Evolutionary conservation across 2,113 vertebrate species (phyloP).

Genomic region (Canis aureus): DNA sequence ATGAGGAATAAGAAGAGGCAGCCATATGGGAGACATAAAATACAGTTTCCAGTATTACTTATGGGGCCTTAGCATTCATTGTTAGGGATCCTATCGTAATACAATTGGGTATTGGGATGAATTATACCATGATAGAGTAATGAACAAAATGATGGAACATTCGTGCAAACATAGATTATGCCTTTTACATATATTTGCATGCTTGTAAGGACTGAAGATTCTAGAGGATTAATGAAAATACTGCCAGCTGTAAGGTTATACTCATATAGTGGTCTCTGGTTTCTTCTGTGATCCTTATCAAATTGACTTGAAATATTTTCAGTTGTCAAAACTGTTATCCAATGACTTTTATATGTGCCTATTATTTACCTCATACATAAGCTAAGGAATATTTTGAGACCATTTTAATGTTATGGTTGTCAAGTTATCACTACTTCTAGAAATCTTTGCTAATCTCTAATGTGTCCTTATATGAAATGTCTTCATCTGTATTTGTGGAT

Average conservation of each 20-base stretch:
- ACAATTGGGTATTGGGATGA: neutral
- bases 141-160: neutral
- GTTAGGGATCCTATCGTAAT: neutral
- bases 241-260: neutral
- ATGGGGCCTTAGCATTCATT: neutral
- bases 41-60: neutral
- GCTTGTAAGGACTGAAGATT: neutral
- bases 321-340: neutral
- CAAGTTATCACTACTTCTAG: conserved; percentile 22
- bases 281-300: neutral
- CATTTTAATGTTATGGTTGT: conserved; percentile 2
- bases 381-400: neutral
- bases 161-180: neutral
- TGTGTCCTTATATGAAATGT: conserved; percentile 25
- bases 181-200: neutral
- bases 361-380: neutral
- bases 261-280: neutral
- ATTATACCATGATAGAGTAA: neutral
- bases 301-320: conserved; percentile 59
- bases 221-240: conserved; percentile 40
- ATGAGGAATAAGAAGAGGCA: neutral
- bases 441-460: conserved; percentile 38
- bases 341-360: neutral
- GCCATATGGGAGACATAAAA: neutral
- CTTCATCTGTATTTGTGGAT: neutral